Conservation (phyloP, 2,797 vertebrate genomes). For the Mareca penelope region DNA sequence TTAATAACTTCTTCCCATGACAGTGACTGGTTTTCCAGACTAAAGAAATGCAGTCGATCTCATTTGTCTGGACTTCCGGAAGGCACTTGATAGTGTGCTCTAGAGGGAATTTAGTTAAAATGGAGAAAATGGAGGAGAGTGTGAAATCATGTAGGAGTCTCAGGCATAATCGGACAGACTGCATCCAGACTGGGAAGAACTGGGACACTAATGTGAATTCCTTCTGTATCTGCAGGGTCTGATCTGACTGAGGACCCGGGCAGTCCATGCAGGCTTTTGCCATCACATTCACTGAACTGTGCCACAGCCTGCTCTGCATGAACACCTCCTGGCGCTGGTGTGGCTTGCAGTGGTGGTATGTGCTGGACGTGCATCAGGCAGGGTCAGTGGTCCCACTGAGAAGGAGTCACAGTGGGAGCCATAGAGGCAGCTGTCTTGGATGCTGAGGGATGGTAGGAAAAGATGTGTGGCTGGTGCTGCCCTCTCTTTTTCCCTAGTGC, state of each 20-base stretch:
- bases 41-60: background rate
- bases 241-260: background rate
- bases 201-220: background rate
- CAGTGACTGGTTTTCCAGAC: background rate
- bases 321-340: background rate
- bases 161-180: background rate
- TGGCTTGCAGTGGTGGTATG: fast-evolving
- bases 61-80: background rate
- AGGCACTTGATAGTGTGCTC: background rate
- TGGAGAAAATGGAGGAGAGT: background rate
- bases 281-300: background rate
- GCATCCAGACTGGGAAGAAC: background rate
- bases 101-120: background rate
- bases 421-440: background rate
- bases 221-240: background rate
- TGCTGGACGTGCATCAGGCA: background rate
- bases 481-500: background rate
- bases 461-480: background rate
- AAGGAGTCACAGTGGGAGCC: background rate
- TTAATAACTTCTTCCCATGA: background rate
- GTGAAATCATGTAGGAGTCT: background rate
- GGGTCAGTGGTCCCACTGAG: background rate
- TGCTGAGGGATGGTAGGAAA: fast-evolving
- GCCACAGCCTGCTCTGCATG: background rate
- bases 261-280: background rate